Base-by-base conservation (phyloP, 2,888 invertebrate genomes). In the Cordilura impudica region DNA sequence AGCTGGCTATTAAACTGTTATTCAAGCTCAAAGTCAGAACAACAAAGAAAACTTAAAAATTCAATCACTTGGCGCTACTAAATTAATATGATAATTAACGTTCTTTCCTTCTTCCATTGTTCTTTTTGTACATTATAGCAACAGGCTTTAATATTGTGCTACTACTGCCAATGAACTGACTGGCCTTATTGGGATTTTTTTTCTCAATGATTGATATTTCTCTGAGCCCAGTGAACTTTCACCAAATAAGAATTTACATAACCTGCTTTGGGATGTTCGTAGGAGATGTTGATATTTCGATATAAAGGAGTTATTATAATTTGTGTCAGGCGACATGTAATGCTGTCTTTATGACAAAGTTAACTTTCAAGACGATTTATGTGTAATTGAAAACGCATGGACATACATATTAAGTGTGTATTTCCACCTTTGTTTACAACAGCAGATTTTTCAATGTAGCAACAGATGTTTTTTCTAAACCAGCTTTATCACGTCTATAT, bases 191-290 rank as follows among this genome's bases (percentile, higher is more conserved):
- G 98, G 98, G 2, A 91, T 96, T 56, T 99, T 98, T 90, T 98
- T 98, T n/a, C n/a, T n/a, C 88, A 98, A 98, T 90, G 98, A 98
- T 90, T 98, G 98, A 86, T 98, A 93, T 89, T 94, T 94, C 78
- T 97, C 97, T 86, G 93, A 94, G 81, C 94, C 96, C 73, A 94
- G 95, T n/a, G 91, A 91, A 16, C 86, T 92, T 58, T 93, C 96
- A 0, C 90, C 92, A 75, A 94, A 95, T 86, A 91, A 91, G 53
- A 91, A 92, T 65, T 91, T 97, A 67, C 94, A 95, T 0, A 89
- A 91, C 45, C 92, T 92, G 83, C 90, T 98, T 23, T 97, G 97
- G 94, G 90, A 92, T 14, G 90, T 96, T 95, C 95, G 71, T 92
- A 95, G 75, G 92, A 92, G 83, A 93, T 97, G 63, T 51, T 81